Conservation (phyloP, 2,888 invertebrate genomes). For the Tetranychus piercei region DNA sequence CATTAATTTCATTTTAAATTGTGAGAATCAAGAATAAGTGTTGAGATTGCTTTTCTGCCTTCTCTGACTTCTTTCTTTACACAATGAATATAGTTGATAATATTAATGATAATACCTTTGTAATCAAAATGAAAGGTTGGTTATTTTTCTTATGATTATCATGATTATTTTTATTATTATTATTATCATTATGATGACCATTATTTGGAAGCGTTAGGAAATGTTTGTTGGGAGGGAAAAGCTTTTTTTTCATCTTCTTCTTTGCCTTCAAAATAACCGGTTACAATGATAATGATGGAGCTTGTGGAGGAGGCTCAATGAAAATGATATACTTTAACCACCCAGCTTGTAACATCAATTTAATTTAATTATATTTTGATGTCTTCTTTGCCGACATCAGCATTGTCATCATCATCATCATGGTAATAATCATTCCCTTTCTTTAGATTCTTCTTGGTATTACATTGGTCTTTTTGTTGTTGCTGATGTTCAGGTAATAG, state of each 20-base stretch:
- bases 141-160: background rate
- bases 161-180: background rate
- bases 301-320: background rate
- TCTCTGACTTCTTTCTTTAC: background rate
- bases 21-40: background rate
- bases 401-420: background rate
- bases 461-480: background rate
- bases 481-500: too few relatives aligned
- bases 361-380: background rate
- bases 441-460: background rate
- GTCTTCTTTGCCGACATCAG: background rate
- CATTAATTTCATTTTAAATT: background rate
- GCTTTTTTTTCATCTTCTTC: background rate
- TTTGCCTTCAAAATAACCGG: background rate
- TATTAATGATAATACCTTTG: background rate
- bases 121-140: background rate
- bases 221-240: background rate
- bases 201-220: too few relatives aligned
- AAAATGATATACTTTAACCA: background rate
- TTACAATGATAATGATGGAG: background rate
- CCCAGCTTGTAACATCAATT: conserved; percentile 1
- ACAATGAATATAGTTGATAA: background rate
- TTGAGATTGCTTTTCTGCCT: background rate
- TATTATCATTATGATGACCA: too few relatives aligned
- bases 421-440: background rate